Percentiles rank a stretch among this genome's conserved stretches.
Evolutionary conservation across 2,797 vertebrate genomes (phyloP).

Genomic region (Choloepus didactylus): DNA sequence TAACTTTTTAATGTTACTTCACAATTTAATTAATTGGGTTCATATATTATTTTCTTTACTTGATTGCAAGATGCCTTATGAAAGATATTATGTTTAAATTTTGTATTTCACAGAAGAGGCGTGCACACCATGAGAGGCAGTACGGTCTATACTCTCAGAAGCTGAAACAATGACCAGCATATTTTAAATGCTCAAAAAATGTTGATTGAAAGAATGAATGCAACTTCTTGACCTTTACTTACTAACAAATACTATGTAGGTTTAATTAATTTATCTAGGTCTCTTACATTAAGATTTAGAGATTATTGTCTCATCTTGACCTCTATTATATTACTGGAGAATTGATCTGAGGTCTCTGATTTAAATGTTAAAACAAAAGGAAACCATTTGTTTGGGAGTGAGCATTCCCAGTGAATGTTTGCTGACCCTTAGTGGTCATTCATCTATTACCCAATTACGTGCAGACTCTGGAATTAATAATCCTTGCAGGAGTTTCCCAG

Average conservation of each 20-base stretch:
- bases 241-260: not conserved
- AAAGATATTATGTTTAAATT: not conserved
- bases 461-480: not conserved
- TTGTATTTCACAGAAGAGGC: not conserved
- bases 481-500: not conserved
- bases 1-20: no score
- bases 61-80: not conserved
- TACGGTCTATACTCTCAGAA: not conserved
- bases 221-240: not conserved
- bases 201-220: not conserved
- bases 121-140: not conserved
- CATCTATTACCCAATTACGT: not conserved
- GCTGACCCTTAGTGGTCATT: not conserved
- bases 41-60: no score
- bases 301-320: not conserved
- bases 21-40: no score
- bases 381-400: not conserved
- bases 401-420: not conserved
- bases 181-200: not conserved
- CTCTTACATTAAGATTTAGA: constrained; percentile 5
- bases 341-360: not conserved
- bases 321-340: not conserved
- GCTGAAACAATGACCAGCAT: not conserved
- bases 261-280: not conserved
- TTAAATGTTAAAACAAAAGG: constrained; percentile 7